Conservation (phyloP, 2,888 invertebrate genomes). For the Mayetiola destructor region DNA sequence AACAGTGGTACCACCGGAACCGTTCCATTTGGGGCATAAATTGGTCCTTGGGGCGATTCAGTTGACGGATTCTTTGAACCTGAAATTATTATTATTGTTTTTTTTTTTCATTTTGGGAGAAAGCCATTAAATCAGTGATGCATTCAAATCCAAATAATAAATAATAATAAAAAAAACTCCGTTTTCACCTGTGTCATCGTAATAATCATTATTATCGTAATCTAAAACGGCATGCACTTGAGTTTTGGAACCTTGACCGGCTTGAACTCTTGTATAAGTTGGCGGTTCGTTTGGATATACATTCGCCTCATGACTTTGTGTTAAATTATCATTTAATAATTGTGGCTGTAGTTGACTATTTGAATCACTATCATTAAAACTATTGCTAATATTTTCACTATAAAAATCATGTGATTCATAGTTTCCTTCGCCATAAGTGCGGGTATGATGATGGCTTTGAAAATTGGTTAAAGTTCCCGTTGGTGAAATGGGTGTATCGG, state of each 20-base stretch:
- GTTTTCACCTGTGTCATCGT: too few species aligned
- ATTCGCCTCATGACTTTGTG: constrained; percentile 19
- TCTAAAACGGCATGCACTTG: constrained; percentile 35
- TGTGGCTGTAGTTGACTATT: not conserved
- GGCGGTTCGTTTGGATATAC: constrained; percentile 40
- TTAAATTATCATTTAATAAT: constrained; percentile 12
- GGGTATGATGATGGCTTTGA: constrained; percentile 20
- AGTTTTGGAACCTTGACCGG: constrained; percentile 39
- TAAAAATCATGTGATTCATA: constrained; percentile 21
- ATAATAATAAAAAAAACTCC: too few species aligned
- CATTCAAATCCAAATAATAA: too few species aligned
- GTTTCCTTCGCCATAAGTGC: constrained; percentile 30
- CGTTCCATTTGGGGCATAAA: constrained; percentile 66
- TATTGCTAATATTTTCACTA: constrained; percentile 15
- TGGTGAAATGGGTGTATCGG: not conserved
- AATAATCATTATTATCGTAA: constrained; percentile 31
- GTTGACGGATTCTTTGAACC: constrained; percentile 40
- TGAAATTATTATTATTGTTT: not conserved
- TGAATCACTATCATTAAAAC: constrained; percentile 12
- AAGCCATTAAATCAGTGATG: too few species aligned
- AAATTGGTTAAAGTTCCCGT: constrained; percentile 8
- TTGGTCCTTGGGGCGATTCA: constrained; percentile 79
- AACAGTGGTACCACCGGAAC: constrained; percentile 79
- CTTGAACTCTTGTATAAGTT: constrained; percentile 50
- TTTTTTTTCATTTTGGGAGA: too few species aligned